Percentiles rank a stretch among this genome's conserved stretches.
Evolutionary conservation across 2,888 invertebrate genomes (phyloP).

Genomic region (Coenonympha glycerion): DNA sequence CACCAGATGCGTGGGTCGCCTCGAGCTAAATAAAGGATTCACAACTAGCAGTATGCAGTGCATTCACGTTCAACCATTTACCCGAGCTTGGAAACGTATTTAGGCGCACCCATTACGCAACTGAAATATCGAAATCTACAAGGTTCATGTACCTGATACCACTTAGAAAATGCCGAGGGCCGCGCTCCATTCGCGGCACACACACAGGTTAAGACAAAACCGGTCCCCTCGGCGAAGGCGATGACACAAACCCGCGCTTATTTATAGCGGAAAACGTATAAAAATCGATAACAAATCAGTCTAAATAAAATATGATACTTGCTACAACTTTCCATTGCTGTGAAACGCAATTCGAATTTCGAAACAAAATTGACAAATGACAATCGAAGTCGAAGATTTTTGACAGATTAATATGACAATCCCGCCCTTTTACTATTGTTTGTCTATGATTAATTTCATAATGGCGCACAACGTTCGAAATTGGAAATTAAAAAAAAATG

Average conservation of each 20-base stretch:
- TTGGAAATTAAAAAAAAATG: background rate
- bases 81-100: constrained; percentile 34
- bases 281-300: constrained; percentile 65
- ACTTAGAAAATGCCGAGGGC: constrained; percentile 37
- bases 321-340: constrained; percentile 35
- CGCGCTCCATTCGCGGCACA: constrained; percentile 43
- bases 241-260: constrained; percentile 69
- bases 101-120: constrained; percentile 51
- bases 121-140: constrained; percentile 36
- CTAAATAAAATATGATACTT: constrained; percentile 35
- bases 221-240: constrained; percentile 54
- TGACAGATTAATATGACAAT: constrained; percentile 26
- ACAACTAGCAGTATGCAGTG: constrained; percentile 33
- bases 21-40: constrained; percentile 31
- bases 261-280: constrained; percentile 70
- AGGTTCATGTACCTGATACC: constrained; percentile 33
- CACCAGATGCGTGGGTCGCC: constrained; percentile 31
- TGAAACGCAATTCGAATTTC: constrained; percentile 18
- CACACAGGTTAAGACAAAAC: constrained; percentile 60
- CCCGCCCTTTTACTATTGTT: constrained; percentile 48
- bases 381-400: too few relatives aligned
- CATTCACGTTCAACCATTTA: constrained; percentile 11
- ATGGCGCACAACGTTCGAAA: constrained; percentile 34
- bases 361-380: constrained; percentile 22
- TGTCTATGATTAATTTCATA: too few relatives aligned